Evolutionary conservation across 2,113 vertebrate species (phyloP), one percentile per base, ranked within the genome.

Genomic region (Ochotona curzoniae): DNA sequence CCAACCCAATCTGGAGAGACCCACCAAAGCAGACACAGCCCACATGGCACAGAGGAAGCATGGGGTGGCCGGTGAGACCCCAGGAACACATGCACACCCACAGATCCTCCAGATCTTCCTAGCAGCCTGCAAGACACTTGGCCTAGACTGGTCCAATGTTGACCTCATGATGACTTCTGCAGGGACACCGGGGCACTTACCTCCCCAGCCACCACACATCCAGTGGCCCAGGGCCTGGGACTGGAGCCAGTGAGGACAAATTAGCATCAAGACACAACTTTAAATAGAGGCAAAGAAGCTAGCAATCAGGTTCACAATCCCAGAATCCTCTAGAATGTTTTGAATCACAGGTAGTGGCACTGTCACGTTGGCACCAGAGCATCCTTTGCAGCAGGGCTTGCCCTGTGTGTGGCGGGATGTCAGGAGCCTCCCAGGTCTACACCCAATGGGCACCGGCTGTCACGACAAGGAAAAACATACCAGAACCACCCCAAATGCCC

Each of bases 31-130:
- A 25, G 49, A 14, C 23, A 15, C 0, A 10, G 12, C 9, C 28
- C 11, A 11, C 0, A 28, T 47, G 64, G 3, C 38, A 74, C 20
- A 13, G 5, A 51, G 6, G 12, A 13, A 0, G 2, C 7, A 2
- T 1, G 14, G 7, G 57, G 26, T 12, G 51, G 32, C 60, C 18
- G 67, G 83, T 7, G 28, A 18, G 74, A 30, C 23, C 1, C 4
- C 60, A 38, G 60, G 51, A n/a, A 10, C 13, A 26, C 11, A 0
- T 1, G 2, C 13, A 38, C 38, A 44, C 7, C 5, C 10, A 49
- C 1, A 2, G 35, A 49, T 17, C 35, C 5, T 0, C 17, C 5
- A n/a, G 26, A 32, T 21, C 64, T 57, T 49, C 63, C 2, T 8
- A 9, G 2, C 1, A 26, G 57, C 28, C 88, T 67, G 0, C 2